Conservation (phyloP, 2,888 invertebrate species). For the Sphinx pinastri region DNA sequence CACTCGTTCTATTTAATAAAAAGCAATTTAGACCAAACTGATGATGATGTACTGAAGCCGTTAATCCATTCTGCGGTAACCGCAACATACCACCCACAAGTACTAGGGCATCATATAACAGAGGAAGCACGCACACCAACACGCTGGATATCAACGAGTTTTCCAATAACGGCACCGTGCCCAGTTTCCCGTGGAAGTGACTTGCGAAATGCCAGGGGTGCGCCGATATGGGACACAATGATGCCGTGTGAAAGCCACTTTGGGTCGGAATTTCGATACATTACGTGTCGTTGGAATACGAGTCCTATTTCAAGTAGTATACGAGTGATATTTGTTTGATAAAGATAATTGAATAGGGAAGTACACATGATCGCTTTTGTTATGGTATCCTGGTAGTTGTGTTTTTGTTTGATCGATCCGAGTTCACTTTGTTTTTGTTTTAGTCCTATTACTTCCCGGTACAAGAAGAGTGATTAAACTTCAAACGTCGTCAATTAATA, state of each 20-base stretch:
- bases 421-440: not conserved
- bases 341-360: not conserved
- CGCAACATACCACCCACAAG: not conserved
- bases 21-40: too few relatives aligned
- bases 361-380: slow-evolving; percentile 6
- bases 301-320: not conserved
- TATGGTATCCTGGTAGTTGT: slow-evolving; percentile 19
- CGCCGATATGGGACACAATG: slow-evolving; percentile 41
- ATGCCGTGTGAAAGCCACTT: slow-evolving; percentile 33
- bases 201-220: slow-evolving; percentile 53
- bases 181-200: slow-evolving; percentile 25
- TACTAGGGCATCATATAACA: slow-evolving; percentile 25
- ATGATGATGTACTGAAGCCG: too few relatives aligned
- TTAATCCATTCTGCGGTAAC: slow-evolving; percentile 7
- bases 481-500: not conserved
- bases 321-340: not conserved
- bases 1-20: too few relatives aligned
- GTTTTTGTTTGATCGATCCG: slow-evolving; percentile 5
- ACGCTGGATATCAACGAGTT: slow-evolving; percentile 18
- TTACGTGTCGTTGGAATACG: not conserved
- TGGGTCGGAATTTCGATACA: not conserved
- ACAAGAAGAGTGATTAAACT: too few relatives aligned
- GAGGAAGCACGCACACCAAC: slow-evolving; percentile 26
- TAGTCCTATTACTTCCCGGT: not conserved
- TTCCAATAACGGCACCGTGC: slow-evolving; percentile 13